Percentiles rank a stretch among this genome's conserved stretches.
Evolutionary conservation across 2,888 invertebrate genomes (phyloP).

Genomic region (Hyposoter didymator): DNA sequence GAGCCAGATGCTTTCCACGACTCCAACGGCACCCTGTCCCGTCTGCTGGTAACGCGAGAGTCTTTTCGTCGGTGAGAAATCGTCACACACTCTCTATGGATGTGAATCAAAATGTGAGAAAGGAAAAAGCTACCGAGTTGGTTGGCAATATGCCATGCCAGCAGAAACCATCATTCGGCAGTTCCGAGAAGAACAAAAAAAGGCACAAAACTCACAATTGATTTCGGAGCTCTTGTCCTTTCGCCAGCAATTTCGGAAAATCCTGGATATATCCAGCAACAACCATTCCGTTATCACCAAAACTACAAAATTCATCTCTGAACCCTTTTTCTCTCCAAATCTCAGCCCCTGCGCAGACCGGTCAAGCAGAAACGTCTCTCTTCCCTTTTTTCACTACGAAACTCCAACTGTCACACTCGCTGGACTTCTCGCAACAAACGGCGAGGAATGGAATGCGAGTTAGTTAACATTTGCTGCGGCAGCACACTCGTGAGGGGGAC

Average conservation of each 20-base stretch:
- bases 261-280: not conserved
- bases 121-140: slow-evolving; percentile 14
- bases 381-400: not conserved
- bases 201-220: slow-evolving; percentile 2
- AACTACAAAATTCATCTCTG: not conserved
- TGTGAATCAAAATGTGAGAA: not conserved
- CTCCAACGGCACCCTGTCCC: slow-evolving; percentile 55
- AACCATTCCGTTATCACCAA: not conserved
- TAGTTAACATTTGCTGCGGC: slow-evolving; percentile 42
- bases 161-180: slow-evolving; percentile 27
- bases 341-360: not conserved
- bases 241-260: not conserved
- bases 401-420: slow-evolving; percentile 20
- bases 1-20: slow-evolving; percentile 66
- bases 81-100: slow-evolving; percentile 7
- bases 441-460: slow-evolving; percentile 31
- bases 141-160: slow-evolving; percentile 32
- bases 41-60: slow-evolving; percentile 62
- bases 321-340: not conserved
- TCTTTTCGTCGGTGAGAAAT: slow-evolving; percentile 47
- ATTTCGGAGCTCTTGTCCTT: slow-evolving; percentile 22
- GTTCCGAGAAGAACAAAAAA: slow-evolving; percentile 8
- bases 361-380: not conserved
- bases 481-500: slow-evolving; percentile 10
- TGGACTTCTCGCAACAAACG: not conserved